A percentile compares a stretch with the other conserved stretches of the same genome.
These are phyloP conservation scores for Meloidogyne exigua DNA, from an alignment of 1,140 invertebrate genomes.

Conservation along the genomic window DNA sequence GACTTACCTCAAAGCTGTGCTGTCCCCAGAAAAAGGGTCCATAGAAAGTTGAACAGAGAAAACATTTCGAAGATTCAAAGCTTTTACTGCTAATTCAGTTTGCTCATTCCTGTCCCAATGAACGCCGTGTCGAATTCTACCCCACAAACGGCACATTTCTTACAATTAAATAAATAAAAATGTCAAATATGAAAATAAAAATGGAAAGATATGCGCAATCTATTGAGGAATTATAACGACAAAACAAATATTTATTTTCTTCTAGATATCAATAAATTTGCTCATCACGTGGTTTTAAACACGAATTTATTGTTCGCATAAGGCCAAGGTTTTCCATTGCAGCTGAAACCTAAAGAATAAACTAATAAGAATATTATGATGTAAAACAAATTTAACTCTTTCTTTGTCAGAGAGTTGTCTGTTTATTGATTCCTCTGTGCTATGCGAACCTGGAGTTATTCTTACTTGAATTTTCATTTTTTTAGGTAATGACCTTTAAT, in stretches of 20 bases:
- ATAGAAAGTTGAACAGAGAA: slow-evolving; percentile 52
- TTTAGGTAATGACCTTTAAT: slow-evolving; percentile 29
- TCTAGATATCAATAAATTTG: slow-evolving; percentile 8
- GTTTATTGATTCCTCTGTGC: slow-evolving; percentile 84
- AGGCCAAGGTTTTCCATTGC: slow-evolving; percentile 89
- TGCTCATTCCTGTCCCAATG: slow-evolving; percentile 49
- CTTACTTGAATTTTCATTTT: slow-evolving; percentile 80
- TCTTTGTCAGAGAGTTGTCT: slow-evolving; percentile 98
- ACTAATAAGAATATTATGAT: neutral
- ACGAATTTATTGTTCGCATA: slow-evolving; percentile 89
- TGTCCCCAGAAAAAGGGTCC: slow-evolving; percentile 58
- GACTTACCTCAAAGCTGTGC: slow-evolving; percentile 47
- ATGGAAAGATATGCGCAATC: neutral
- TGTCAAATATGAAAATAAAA: slow-evolving; percentile 9
- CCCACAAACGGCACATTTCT: slow-evolving; percentile 56
- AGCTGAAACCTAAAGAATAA: slow-evolving; percentile 73
- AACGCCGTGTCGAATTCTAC: slow-evolving; percentile 55
- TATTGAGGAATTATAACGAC: neutral
- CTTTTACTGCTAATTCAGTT: slow-evolving; percentile 50
- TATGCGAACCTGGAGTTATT: slow-evolving; percentile 87
- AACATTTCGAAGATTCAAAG: slow-evolving; percentile 51
- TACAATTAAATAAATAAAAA: neutral
- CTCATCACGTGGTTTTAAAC: slow-evolving; percentile 66
- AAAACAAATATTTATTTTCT: slow-evolving; percentile 21
- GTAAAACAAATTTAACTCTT: slow-evolving; percentile 67